These are phyloP conservation scores for Acanthiza pusilla DNA, from an alignment of 2,797 vertebrate genomes.

Conservation along the genomic window DNA sequence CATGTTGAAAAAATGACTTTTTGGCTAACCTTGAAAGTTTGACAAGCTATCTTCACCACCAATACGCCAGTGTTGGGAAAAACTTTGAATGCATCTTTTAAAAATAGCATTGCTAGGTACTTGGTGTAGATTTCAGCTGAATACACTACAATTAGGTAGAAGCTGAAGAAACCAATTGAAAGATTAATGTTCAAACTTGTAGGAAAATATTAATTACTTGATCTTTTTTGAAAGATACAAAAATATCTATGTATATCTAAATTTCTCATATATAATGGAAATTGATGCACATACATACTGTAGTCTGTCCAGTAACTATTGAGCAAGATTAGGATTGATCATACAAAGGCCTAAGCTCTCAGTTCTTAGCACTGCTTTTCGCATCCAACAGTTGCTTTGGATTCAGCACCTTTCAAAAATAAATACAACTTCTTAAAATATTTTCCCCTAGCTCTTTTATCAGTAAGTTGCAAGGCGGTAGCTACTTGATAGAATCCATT, in stretches of 20 bases:
- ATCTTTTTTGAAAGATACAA: neutral
- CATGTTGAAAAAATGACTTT: neutral
- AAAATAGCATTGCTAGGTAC: neutral
- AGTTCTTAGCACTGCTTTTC: neutral
- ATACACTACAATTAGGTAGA: neutral
- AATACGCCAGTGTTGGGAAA: neutral
- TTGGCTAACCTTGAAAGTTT: neutral
- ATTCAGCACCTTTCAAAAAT: neutral
- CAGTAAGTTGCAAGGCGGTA: neutral
- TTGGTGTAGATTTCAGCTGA: neutral
- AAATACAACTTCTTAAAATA: neutral
- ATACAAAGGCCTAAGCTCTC: neutral
- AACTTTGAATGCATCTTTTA: neutral
- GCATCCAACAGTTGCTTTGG: neutral
- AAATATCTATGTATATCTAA: too few relatives aligned
- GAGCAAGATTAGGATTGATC: neutral
- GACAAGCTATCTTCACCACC: neutral
- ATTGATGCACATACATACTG: neutral
- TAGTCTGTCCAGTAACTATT: neutral
- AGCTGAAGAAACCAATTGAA: neutral
- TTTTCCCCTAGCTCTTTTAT: neutral
- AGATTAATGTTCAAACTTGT: neutral
- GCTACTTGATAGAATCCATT: constrained; percentile 3
- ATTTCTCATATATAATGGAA: neutral
- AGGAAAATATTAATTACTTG: neutral